These are phyloP conservation scores for Globodera rostochiensis DNA, from an alignment of 1,140 invertebrate species.

Conservation along the genomic window DNA sequence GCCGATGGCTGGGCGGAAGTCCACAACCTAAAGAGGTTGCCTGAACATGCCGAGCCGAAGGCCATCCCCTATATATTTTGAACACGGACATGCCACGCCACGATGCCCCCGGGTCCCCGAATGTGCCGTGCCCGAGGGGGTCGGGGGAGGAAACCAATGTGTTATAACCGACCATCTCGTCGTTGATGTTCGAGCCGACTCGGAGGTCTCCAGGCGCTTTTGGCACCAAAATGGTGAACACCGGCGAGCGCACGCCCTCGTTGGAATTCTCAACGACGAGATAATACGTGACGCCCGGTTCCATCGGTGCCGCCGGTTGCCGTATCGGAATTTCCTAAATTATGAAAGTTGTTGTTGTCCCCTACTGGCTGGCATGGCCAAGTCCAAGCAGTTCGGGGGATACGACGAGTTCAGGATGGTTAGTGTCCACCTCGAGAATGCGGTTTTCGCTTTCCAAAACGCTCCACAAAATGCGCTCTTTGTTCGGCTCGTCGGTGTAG, in stretches of 20 bases:
- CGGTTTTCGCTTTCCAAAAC: slow-evolving; percentile 51
- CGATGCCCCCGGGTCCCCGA: too few relatives aligned
- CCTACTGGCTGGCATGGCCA: too few relatives aligned
- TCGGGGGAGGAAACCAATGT: too few relatives aligned
- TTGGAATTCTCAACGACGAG: slow-evolving; percentile 39
- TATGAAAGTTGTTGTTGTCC: neutral
- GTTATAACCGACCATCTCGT: slow-evolving; percentile 47
- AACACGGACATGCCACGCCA: too few relatives aligned
- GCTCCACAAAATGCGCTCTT: slow-evolving; percentile 56
- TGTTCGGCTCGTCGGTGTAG: slow-evolving; percentile 60
- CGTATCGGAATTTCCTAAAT: neutral
- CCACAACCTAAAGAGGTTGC: slow-evolving; percentile 39
- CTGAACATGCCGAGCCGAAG: too few relatives aligned
- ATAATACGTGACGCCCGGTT: slow-evolving; percentile 59
- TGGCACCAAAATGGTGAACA: slow-evolving; percentile 56
- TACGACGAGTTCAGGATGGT: too few relatives aligned
- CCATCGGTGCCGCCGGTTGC: slow-evolving; percentile 15
- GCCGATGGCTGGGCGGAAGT: slow-evolving; percentile 62
- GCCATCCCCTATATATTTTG: too few relatives aligned
- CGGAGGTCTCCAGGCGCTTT: slow-evolving; percentile 48
- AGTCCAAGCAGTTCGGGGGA: too few relatives aligned
- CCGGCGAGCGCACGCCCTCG: slow-evolving; percentile 57
- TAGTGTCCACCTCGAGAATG: slow-evolving; percentile 41
- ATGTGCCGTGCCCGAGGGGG: neutral
- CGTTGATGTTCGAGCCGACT: slow-evolving; percentile 63